Base-by-base conservation (phyloP, 1,140 invertebrate genomes). In the Cydia amplana region DNA sequence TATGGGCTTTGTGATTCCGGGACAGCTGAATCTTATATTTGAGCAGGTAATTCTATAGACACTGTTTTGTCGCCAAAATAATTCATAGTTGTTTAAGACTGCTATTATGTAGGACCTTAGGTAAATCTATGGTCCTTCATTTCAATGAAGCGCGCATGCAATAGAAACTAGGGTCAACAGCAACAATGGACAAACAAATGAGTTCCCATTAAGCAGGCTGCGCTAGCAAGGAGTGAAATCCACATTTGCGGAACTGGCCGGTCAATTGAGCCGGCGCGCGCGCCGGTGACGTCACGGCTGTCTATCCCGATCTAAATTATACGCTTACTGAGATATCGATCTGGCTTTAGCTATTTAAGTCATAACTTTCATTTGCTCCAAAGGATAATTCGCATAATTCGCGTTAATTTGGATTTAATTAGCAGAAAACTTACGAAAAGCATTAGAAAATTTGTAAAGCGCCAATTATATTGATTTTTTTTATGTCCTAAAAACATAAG, bases 231-330 rank as follows among this genome's bases (percentile, higher is more conserved):
- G 63, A 70, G 32, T 70, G 65, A 70, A 40, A 70, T 36, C 18
- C 9, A 40, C 28, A 12, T 70, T 70, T 70, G 65, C 65, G 65
- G n/a, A 70, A 70, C 64, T n/a, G 65, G n/a, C 4, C 28, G 28
- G 12, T 28, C 28, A 32, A 67, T 67, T 67, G 10, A 67, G 5
- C 12, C 25, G 23, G 25, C 25, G 25, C 64, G 64, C 28, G 64
- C 64, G 64, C 64, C 3, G 25, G 2, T 70, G 32, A 70, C 32
- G 32, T 70, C 65, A 70, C 65, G 4, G 32, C 65, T 32, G 28
- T 36, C 65, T 70, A 70, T 70, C 65, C 65, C 65, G 65, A 18
- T 36, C 65, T 70, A 40, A 70, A 70, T 70, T 70, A 70, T 70
- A 70, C 32, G 65, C 28, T 40, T 25, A 1, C 28, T 43, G 65